Percentiles rank a stretch among this genome's conserved stretches.
Evolutionary conservation across 2,888 invertebrate genomes (phyloP).

Genomic region (Eristalis intricaria): DNA sequence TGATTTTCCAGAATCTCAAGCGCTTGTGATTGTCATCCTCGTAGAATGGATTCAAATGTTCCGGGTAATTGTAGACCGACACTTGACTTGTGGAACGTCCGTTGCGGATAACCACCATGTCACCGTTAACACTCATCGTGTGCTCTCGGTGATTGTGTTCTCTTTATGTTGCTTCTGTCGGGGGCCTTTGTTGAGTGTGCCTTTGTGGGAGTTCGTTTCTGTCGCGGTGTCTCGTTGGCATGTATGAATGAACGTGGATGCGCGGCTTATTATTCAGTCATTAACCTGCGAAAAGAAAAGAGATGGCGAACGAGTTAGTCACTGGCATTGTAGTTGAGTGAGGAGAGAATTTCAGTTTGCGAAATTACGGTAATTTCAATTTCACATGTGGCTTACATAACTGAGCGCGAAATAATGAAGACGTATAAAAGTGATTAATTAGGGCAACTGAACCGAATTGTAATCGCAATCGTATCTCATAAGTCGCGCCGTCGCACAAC

Average conservation of each 20-base stretch:
- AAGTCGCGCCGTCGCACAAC: conserved; percentile 20
- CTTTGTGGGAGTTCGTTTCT: conserved; percentile 49
- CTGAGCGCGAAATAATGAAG: conserved; percentile 11
- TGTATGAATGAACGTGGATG: conserved; percentile 43
- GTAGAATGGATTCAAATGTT: conserved; percentile 89
- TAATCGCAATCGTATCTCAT: conserved; percentile 43
- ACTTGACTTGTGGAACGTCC: conserved; percentile 79
- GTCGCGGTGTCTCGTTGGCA: conserved; percentile 22
- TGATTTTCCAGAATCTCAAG: conserved; percentile 84
- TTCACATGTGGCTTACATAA: conserved; percentile 38
- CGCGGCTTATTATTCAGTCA: conserved; percentile 61
- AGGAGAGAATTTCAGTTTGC: background rate
- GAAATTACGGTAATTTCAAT: conserved; percentile 37
- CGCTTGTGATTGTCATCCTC: conserved; percentile 86
- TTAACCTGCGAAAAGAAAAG: conserved; percentile 53
- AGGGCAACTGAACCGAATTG: conserved; percentile 31
- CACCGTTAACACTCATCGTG: conserved; percentile 75
- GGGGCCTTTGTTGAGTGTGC: conserved; percentile 42
- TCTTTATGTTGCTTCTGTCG: background rate
- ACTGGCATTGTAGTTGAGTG: background rate
- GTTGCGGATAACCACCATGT: conserved; percentile 74
- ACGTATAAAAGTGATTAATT: conserved; percentile 32
- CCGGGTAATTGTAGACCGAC: conserved; percentile 88
- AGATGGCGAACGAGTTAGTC: conserved; percentile 23
- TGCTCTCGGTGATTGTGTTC: conserved; percentile 2